Base-by-base conservation (phyloP, 1,140 invertebrate species). In the Trachymyrmex septentrionalis region DNA sequence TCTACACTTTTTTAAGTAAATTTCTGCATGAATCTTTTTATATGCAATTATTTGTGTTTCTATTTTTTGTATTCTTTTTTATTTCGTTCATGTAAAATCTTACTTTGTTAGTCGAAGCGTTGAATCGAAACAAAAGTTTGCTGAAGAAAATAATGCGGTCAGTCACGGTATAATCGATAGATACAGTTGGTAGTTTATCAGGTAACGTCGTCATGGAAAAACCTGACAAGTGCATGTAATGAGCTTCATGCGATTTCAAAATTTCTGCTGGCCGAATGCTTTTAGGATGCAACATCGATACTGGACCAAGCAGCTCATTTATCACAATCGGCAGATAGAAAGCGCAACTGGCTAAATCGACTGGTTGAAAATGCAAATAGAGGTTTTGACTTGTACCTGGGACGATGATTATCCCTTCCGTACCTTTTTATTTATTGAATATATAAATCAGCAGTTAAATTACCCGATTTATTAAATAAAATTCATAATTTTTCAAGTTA, bases 311-410 rank as follows among this genome's bases (percentile, higher is more conserved):
- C 30, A 94, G 63, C 30, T 91, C 89, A 86, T 94, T 94, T 14
- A 94, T 81, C 6, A 92, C 66, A 0, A 94, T 86, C 2, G 94
- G 94, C 10, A 94, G 63, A 80, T 91, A 91, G 82, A 93, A 92
- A 5, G 67, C 53, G 30, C 91, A 90, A 1, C 67, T 86, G 1
- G 91, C 91, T 12, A 92, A 61, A 48, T 93, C 93, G 6, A 85
- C 53, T 0, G 94, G 94, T 34, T 77, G 84, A 66, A 94, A 94
- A 69, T 94, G 92, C 6, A 94, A 73, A 77, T 91, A 90, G 19
- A 94, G 84, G 10, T n/a, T 73, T 50, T 67, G 57, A 16, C 66
- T 82, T 1, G 64, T 30, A 19, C 77, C 80, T 14, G 90, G 48
- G 0, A 3, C 34, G 10, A 92, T 66, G 12, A 30, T 44, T 1